Percentiles rank a stretch among this genome's conserved stretches.
These are phyloP conservation scores for Drosophila ambigua DNA, from an alignment of 1,140 invertebrate species.

Conservation along the genomic window DNA sequence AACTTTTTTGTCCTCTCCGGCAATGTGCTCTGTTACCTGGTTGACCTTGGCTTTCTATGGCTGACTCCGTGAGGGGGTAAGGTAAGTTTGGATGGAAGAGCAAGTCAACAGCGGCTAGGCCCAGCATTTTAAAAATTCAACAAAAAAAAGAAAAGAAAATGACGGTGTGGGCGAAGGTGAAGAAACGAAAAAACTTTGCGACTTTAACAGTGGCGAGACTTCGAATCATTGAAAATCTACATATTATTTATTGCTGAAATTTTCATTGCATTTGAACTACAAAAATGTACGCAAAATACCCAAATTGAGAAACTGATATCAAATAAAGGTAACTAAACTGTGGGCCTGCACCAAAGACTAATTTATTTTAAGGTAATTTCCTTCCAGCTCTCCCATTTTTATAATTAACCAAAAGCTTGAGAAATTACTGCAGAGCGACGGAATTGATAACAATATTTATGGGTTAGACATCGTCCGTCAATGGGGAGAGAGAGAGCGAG, in stretches of 20 bases:
- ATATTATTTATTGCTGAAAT: slow-evolving; percentile 46
- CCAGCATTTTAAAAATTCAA: slow-evolving; percentile 24
- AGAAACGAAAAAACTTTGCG: slow-evolving; percentile 22
- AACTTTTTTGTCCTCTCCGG: background rate
- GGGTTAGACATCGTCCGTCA: background rate
- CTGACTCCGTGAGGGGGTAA: slow-evolving; percentile 9
- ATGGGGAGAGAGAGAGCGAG: background rate
- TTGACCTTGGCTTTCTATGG: slow-evolving; percentile 10
- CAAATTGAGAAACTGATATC: no score
- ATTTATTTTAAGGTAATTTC: slow-evolving; percentile 3
- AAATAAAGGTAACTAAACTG: no score
- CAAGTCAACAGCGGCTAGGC: slow-evolving; percentile 45
- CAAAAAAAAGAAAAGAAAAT: slow-evolving; percentile 9
- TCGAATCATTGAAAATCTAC: slow-evolving; percentile 13
- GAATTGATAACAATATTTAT: slow-evolving; percentile 1
- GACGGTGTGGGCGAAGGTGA: background rate
- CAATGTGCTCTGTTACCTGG: background rate
- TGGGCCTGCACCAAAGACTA: background rate
- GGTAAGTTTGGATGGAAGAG: background rate
- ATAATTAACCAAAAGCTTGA: background rate
- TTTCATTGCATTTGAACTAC: background rate
- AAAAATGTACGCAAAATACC: no score
- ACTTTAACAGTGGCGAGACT: background rate
- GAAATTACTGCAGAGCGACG: background rate
- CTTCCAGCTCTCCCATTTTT: background rate